A percentile compares a stretch with the other conserved stretches of the same genome.
phyloP scores from a whole-genome alignment of 2,113 vertebrate genomes.

The Pagrus major region DNA sequence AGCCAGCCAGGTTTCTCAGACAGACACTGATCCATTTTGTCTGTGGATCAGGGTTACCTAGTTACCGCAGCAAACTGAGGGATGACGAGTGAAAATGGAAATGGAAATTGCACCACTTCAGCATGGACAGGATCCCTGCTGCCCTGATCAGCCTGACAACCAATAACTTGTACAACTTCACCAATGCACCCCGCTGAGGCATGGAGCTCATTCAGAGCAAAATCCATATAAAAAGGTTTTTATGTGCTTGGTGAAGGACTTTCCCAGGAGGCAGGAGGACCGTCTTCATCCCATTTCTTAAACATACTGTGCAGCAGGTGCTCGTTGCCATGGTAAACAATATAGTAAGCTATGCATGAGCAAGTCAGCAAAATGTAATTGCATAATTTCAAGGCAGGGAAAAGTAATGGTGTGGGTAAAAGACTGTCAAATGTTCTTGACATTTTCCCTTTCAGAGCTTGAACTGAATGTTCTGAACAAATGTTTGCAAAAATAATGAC shows the following conservation, averaged over 20 bases:
- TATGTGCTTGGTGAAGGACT: neutral
- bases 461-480: conserved; percentile 56
- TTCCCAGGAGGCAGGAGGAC: conserved; percentile 15
- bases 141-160: conserved; percentile 49
- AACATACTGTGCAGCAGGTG: conserved; percentile 26
- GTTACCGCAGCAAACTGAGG: conserved; percentile 22
- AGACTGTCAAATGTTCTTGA: conserved; percentile 41
- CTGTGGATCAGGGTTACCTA: conserved; percentile 60
- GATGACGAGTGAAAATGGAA: conserved; percentile 53
- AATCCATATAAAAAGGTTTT: conserved; percentile 4
- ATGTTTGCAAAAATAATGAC: conserved; percentile 51
- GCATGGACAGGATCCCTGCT: conserved; percentile 22
- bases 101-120: conserved; percentile 55
- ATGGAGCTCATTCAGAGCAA: conserved; percentile 17
- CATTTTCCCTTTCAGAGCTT: conserved; percentile 30
- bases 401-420: conserved; percentile 38
- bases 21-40: conserved; percentile 30
- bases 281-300: conserved; percentile 14
- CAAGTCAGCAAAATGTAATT: conserved; percentile 24
- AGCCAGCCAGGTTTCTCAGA: conserved; percentile 26
- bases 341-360: conserved; percentile 40
- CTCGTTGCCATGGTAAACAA: conserved; percentile 63
- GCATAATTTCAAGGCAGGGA: conserved; percentile 15
- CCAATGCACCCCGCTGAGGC: conserved; percentile 35
- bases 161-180: conserved; percentile 47